Base-by-base conservation (phyloP, 2,113 vertebrate species). In the Isichthys henryi region DNA sequence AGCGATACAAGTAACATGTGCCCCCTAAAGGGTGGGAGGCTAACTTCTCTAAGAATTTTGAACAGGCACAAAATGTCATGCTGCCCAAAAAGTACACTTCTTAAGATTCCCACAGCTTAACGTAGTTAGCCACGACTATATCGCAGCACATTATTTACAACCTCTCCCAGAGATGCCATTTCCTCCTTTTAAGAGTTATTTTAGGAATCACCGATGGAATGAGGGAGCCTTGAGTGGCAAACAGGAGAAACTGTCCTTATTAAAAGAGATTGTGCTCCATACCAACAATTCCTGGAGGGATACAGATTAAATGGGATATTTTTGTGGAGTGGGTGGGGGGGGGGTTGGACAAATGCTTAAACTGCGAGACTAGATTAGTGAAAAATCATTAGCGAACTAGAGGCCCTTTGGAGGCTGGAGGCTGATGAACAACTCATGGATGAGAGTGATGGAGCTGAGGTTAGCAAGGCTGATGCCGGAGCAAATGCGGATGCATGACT, bases 221-320 rank as follows among this genome's bases (percentile, higher is more conserved):
- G 88, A 92, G 90, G 91, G 90, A 88, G 89, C 86, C 83, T 45
- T 27, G 88, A 90, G 90, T 88, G 56, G 88, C n/a, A 91, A 90
- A 89, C 56, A 89, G 83, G 91, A 90, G 90, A 90, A 89, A 91
- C 70, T 88, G 92, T 92, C 92, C 93, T 93, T 92, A 92, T 92
- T 93, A 93, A 90, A 91, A 90, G 91, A 93, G 92, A 92, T 91
- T 92, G 91, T 49, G 89, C 92, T 91, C 89, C 89, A 92, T 91
- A 89, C 52, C 87, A 90, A 91, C 89, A 91, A 92, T 91, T 92
- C 93, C 93, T 91, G 58, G 49, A 50, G 93, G 93, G 86, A 90
- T 83, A 3, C 13, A 91, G 91, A 91, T 91, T 90, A 93, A 93
- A 93, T 93, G 91, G 91, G 90, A 92, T 91, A 89, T 91, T 88